These are phyloP conservation scores for Hylaeus volcanicus DNA, from an alignment of 1,140 invertebrate species.

Conservation along the genomic window DNA sequence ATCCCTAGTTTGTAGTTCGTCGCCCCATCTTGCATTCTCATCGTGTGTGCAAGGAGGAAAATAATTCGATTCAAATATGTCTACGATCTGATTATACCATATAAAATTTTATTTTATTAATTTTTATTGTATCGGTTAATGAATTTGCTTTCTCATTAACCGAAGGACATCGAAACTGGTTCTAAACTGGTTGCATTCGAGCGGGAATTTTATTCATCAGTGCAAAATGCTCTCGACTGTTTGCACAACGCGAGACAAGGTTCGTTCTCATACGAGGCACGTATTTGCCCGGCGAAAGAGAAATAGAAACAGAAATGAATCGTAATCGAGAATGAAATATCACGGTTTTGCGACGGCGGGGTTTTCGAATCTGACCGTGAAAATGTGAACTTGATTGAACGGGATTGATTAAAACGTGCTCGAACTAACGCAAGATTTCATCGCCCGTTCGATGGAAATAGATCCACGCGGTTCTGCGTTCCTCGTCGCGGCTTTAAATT, in stretches of 20 bases:
- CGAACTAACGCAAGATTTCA: conserved; percentile 21
- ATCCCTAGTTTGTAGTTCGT: background rate
- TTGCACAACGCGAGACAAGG: background rate
- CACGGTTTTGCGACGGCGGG: background rate
- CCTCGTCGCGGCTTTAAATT: conserved; percentile 56
- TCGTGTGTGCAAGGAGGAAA: too few species aligned
- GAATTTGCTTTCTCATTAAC: too few species aligned
- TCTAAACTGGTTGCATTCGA: background rate
- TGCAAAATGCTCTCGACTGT: background rate
- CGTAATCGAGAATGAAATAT: conserved; percentile 15
- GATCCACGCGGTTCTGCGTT: conserved; percentile 6
- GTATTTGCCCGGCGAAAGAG: background rate
- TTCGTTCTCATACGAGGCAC: background rate
- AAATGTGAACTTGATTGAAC: conserved; percentile 23
- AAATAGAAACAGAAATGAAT: background rate
- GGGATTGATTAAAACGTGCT: conserved; percentile 51
- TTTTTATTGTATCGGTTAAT: too few species aligned
- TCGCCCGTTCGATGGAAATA: conserved; percentile 29
- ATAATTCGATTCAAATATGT: too few species aligned
- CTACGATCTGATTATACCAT: too few species aligned
- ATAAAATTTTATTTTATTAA: too few species aligned
- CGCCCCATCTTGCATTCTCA: too few species aligned
- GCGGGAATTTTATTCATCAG: background rate
- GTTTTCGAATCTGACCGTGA: conserved; percentile 3
- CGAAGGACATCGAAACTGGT: too few species aligned